phyloP scores from a whole-genome alignment of 2,888 invertebrate genomes.

The Trileptium ribeirensis region DNA sequence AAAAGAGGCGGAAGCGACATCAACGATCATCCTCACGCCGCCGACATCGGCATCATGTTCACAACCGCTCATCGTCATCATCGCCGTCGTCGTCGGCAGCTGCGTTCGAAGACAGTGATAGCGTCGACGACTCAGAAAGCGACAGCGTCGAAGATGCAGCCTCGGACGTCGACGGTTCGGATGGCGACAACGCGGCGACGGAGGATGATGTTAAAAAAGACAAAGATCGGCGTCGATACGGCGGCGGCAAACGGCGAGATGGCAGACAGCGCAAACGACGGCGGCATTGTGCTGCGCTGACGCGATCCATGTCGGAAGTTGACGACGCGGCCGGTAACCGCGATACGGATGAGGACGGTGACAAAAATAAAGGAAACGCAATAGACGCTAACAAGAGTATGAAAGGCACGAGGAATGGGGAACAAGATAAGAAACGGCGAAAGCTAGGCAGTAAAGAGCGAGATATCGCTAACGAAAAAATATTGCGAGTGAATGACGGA shows the following conservation, averaged over 20 bases:
- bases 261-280: constrained; percentile 55
- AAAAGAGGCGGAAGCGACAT: background rate
- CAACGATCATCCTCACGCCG: background rate
- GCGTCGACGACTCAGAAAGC: background rate
- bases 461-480: too few relatives aligned
- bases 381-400: too few relatives aligned
- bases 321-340: constrained; percentile 80
- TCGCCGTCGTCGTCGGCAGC: background rate
- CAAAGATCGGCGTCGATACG: constrained; percentile 41
- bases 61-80: background rate
- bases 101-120: background rate
- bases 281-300: constrained; percentile 61
- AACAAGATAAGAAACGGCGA: too few relatives aligned
- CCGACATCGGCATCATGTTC: background rate
- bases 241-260: too few relatives aligned
- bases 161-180: background rate
- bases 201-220: constrained; percentile 28
- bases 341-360: constrained; percentile 59
- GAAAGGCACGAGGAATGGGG: too few relatives aligned
- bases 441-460: too few relatives aligned
- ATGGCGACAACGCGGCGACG: background rate
- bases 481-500: too few relatives aligned
- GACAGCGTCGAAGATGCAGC: background rate
- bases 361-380: constrained; percentile 54
- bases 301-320: too few relatives aligned